phyloP scores from a whole-genome alignment of 1,140 invertebrate genomes.

The Chironomus striatipennis region DNA sequence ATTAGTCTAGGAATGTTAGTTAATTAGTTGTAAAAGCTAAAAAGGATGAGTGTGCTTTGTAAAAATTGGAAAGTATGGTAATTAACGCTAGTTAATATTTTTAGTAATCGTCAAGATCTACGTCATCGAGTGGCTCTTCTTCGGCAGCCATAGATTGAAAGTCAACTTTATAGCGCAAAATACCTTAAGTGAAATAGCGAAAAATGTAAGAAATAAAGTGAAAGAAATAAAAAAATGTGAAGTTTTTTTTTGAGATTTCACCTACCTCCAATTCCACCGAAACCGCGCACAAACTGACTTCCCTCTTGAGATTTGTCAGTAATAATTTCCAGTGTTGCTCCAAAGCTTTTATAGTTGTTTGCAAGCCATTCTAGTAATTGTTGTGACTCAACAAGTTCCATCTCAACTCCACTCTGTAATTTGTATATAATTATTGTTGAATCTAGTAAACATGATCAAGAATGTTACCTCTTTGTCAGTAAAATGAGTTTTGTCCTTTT shows the following conservation, averaged over 20 bases:
- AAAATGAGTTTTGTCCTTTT: conserved; percentile 77
- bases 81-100: conserved; percentile 32
- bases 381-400: conserved; percentile 72
- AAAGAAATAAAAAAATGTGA: conserved; percentile 34
- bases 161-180: conserved; percentile 78
- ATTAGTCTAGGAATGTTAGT: neutral
- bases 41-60: neutral
- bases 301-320: conserved; percentile 83
- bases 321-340: conserved; percentile 79
- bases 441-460: conserved; percentile 25
- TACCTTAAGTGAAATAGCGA: conserved; percentile 42
- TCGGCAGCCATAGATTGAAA: conserved; percentile 67
- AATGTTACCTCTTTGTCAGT: conserved; percentile 56
- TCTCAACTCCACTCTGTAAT: conserved; percentile 59
- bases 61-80: neutral
- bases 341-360: conserved; percentile 83
- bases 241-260: conserved; percentile 32
- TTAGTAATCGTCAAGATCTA: conserved; percentile 70
- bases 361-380: conserved; percentile 82
- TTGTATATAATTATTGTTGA: conserved; percentile 39
- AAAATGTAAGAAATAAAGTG: conserved; percentile 37
- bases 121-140: conserved; percentile 56
- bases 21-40: neutral
- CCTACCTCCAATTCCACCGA: conserved; percentile 75
- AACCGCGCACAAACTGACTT: conserved; percentile 80